Percentiles rank a stretch among this genome's conserved stretches.
These are phyloP conservation scores for Calephelis nemesis DNA, from an alignment of 1,140 invertebrate species.

Conservation along the genomic window DNA sequence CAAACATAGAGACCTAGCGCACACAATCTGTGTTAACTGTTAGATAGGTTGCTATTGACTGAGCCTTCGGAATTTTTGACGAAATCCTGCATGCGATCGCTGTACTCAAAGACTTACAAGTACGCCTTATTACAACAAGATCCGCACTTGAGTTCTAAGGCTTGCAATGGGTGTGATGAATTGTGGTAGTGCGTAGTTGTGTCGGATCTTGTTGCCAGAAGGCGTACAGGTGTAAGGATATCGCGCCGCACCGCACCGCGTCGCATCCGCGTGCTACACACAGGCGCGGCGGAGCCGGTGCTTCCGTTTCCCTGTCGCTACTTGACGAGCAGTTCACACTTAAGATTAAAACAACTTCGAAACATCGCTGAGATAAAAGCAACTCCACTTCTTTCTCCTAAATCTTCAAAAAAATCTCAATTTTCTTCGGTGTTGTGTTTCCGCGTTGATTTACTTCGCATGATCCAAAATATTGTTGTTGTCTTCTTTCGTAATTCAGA, in stretches of 20 bases:
- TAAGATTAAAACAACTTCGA: slow-evolving; percentile 11
- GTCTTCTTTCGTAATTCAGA: slow-evolving; percentile 22
- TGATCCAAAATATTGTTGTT: slow-evolving; percentile 65
- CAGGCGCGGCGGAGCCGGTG: slow-evolving; percentile 71
- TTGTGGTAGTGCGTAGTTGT: slow-evolving; percentile 32
- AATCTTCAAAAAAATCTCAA: slow-evolving; percentile 33
- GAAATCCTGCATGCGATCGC: slow-evolving; percentile 64
- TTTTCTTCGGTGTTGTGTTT: slow-evolving; percentile 66
- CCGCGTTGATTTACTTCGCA: slow-evolving; percentile 72
- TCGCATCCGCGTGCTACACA: slow-evolving; percentile 45
- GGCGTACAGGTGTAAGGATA: slow-evolving; percentile 36
- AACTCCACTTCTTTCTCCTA: slow-evolving; percentile 24
- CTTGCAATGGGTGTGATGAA: slow-evolving; percentile 29
- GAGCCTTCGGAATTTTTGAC: slow-evolving; percentile 43
- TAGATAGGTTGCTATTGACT: slow-evolving; percentile 14
- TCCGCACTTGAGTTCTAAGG: slow-evolving; percentile 24
- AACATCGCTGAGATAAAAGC: slow-evolving; percentile 5
- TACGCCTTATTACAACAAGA: slow-evolving; percentile 51
- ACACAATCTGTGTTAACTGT: slow-evolving; percentile 40
- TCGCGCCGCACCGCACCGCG: slow-evolving; percentile 35
- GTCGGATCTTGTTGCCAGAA: slow-evolving; percentile 40
- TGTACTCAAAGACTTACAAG: slow-evolving; percentile 50
- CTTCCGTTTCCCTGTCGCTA: slow-evolving; percentile 53
- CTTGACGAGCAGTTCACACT: slow-evolving; percentile 46
- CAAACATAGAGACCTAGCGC: slow-evolving; percentile 56